Evolutionary conservation across 2,888 invertebrate species (phyloP), one percentile per base, ranked within the genome.

Genomic region (Chirona hameri): DNA sequence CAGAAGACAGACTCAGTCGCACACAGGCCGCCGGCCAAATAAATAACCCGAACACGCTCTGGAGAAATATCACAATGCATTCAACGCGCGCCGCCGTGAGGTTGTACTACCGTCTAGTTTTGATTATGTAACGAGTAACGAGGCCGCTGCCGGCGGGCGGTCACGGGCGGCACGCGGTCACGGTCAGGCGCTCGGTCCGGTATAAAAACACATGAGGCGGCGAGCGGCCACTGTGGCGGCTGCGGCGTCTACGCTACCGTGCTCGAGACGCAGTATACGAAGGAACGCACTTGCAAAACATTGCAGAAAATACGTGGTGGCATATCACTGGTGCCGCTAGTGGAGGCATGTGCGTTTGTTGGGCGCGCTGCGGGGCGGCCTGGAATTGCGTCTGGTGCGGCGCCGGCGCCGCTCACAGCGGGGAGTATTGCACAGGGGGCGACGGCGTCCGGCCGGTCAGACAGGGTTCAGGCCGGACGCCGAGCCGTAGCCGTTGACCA

Each of bases 21-120:
- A 31, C 72, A 14, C 31, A 27, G 24, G 27, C 65, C 27, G 27
- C 65, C 72, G 29, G 3, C 31, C 72, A 29, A 72, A 72, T 72
- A 72, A 72, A 72, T 31, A 72, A 2, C 72, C 52, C 27, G 31
- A 7, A 18, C 72, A 72, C 31, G 18, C 72, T 15, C 39, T 27
- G 24, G 46, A 46, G 76, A 46, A 76, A 76, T 76, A 76, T 76
- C 76, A 76, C 76, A 76, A 46, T 76, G 76, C 76, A 76, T 24
- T 76, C 24, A 1, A 10, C 39, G 46, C 24, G 9, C 76, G 14
- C 15, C 9, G 27, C 72, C 31, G 24, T 39, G 76, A 2, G 0
- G 39, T 76, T 76, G 76, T 76, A 76, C 76, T 76, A 76, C 24
- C 46, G 46, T 39, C 76, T 76, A 76, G 46, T 76, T 76, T 76